Evolutionary conservation across 2,888 invertebrate genomes (phyloP).

Genomic region (Mamestra brassicae): DNA sequence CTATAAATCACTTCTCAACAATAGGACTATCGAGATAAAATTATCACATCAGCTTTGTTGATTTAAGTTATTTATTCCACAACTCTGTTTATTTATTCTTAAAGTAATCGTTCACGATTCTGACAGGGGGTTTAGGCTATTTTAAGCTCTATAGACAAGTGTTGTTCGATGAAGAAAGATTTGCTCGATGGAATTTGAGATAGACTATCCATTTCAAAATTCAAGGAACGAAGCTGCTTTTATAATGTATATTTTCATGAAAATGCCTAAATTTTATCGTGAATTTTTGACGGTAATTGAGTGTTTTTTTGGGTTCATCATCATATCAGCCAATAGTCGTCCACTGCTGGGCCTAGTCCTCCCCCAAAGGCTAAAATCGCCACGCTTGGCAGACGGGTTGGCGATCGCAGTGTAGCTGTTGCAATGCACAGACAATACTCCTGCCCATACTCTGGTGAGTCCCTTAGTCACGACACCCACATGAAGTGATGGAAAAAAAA

Average conservation of each 20-base stretch:
- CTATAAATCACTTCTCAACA: constrained; percentile 18
- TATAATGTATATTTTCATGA: neutral
- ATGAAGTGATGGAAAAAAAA: too few species aligned
- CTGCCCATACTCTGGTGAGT: too few species aligned
- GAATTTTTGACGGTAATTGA: neutral
- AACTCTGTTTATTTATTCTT: constrained; percentile 1
- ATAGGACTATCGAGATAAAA: constrained; percentile 14
- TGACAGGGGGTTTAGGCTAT: constrained; percentile 23
- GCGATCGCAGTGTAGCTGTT: too few species aligned
- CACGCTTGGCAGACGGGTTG: too few species aligned
- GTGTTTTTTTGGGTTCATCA: too few species aligned
- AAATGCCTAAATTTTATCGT: neutral
- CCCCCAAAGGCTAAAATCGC: too few species aligned
- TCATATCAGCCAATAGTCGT: too few species aligned
- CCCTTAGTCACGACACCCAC: too few species aligned
- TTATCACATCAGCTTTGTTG: constrained; percentile 6
- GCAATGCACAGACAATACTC: too few species aligned
- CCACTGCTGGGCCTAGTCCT: too few species aligned
- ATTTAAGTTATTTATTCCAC: constrained; percentile 13
- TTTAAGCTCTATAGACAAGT: neutral
- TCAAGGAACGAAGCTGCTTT: too few species aligned
- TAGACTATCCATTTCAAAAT: neutral
- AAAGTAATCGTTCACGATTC: constrained; percentile 25
- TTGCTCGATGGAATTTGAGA: neutral
- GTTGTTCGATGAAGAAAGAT: neutral